Evolutionary conservation across 2,797 vertebrate species (phyloP), one percentile per base, ranked within the genome.

Genomic region (Microctenopoma steveboyesi): DNA sequence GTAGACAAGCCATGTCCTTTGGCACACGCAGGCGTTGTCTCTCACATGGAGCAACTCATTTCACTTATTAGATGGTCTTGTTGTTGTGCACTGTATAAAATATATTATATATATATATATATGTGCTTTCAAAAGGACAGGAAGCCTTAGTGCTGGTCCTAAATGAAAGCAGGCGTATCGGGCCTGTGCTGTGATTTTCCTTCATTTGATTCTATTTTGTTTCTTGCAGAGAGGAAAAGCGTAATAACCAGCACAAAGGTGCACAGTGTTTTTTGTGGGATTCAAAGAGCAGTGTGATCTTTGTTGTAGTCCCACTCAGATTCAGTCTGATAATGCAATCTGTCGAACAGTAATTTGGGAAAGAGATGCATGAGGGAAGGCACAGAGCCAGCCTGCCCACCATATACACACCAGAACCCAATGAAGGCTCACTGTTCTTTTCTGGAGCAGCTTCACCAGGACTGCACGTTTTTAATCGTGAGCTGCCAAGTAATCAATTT

Each of bases 371-470:
- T 67, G 64, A 48, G 64, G 33, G 51, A 58, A 25, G 61, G 70
- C 70, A 62, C 46, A 4, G 65, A 67, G 73, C 75, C 76, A 82
- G 52, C 68, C 52, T 30, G 50, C 69, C 64, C 68, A 53, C 57
- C 71, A 59, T 61, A 73, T 53, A 53, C 77, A 74, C 79, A 85
- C 79, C 78, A 76, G 83, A 80, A 83, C 70, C 81, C 77, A 80
- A 72, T 86, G 63, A 86, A 74, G 45, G 64, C 70, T 64, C 45
- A 65, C 62, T 62, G 68, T 64, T 80, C 72, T 64, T 79, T 69
- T 78, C 60, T 64, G 52, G 63, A 80, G 81, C 71, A 47, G 69
- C 72, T 58, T 72, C 58, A 3, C 63, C 51, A 7, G 30, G 60
- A 4, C 42, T 49, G 68, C 46, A 59, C 81, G 69, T 84, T 84